Evolutionary conservation across 2,113 vertebrate genomes (phyloP).

Genomic region (Orientallactaga bullata): DNA sequence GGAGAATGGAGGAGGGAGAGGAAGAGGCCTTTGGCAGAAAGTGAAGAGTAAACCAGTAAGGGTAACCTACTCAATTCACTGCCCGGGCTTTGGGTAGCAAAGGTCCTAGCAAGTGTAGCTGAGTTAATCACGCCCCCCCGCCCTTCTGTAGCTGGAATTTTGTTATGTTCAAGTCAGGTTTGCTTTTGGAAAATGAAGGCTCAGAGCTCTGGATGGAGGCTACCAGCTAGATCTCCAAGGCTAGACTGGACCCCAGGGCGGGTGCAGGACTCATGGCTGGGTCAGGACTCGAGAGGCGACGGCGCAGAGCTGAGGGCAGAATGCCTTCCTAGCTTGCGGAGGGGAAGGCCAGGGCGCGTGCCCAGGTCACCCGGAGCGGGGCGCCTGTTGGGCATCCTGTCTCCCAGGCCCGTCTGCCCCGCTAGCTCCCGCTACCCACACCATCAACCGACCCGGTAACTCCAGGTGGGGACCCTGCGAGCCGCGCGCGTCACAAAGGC

Average conservation of each 20-base stretch:
- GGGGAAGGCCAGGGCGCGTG: no score
- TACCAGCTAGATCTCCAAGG: fast-evolving
- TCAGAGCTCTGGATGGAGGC: no score
- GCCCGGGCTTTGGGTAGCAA: not conserved
- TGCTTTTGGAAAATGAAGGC: not conserved
- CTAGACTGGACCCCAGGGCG: not conserved
- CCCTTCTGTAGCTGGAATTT: not conserved
- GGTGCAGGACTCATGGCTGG: not conserved
- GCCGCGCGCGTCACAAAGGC: slow-evolving; percentile 77
- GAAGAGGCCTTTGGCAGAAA: not conserved
- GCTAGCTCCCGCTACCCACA: fast-evolving
- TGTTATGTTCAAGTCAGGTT: not conserved
- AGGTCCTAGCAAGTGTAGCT: not conserved
- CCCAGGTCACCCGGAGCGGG: no score
- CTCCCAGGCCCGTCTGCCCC: not conserved
- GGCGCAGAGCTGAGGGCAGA: not conserved
- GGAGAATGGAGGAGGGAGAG: not conserved
- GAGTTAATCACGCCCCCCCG: no score
- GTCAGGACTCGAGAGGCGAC: not conserved
- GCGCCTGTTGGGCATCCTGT: fast-evolving
- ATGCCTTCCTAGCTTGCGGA: fast-evolving
- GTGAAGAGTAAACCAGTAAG: not conserved
- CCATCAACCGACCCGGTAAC: not conserved
- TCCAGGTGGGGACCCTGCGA: not conserved
- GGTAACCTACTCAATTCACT: not conserved